These are phyloP conservation scores for Onychomys torridus DNA, from an alignment of 2,797 vertebrate species.

Conservation along the genomic window DNA sequence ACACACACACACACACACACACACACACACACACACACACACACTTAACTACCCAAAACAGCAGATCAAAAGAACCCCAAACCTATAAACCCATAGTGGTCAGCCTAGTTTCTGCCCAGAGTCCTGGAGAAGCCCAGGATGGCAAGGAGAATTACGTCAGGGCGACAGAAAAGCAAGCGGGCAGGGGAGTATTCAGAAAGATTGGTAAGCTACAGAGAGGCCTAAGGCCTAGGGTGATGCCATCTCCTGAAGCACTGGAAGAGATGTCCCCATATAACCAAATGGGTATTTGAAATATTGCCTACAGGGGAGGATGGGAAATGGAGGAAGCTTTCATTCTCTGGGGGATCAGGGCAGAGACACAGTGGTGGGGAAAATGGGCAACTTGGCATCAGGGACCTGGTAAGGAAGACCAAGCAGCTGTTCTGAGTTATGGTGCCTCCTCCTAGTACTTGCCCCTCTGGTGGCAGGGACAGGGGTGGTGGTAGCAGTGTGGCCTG, in stretches of 20 bases:
- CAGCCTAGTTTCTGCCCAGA: neutral
- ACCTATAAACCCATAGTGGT: neutral
- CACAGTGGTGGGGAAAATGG: neutral
- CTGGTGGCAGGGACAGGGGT: neutral
- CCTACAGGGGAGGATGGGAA: neutral
- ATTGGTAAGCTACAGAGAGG: neutral
- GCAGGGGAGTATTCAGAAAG: neutral
- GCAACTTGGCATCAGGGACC: neutral
- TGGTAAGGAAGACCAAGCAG: neutral
- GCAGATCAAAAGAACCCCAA: neutral
- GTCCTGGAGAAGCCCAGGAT: neutral
- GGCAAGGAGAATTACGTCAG: neutral
- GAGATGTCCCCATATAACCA: constrained; percentile 60
- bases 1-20: neutral
- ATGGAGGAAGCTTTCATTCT: constrained; percentile 21
- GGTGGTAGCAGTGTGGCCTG: neutral
- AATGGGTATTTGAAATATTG: constrained; percentile 71
- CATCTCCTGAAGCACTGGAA: constrained; percentile 36
- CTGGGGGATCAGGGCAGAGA: constrained; percentile 24
- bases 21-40: neutral
- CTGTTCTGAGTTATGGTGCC: neutral
- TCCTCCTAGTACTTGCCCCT: neutral
- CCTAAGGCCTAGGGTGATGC: neutral
- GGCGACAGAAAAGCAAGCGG: neutral
- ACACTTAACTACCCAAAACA: neutral